phyloP scores from a whole-genome alignment of 2,113 vertebrate species.

The Emberiza fucata region DNA sequence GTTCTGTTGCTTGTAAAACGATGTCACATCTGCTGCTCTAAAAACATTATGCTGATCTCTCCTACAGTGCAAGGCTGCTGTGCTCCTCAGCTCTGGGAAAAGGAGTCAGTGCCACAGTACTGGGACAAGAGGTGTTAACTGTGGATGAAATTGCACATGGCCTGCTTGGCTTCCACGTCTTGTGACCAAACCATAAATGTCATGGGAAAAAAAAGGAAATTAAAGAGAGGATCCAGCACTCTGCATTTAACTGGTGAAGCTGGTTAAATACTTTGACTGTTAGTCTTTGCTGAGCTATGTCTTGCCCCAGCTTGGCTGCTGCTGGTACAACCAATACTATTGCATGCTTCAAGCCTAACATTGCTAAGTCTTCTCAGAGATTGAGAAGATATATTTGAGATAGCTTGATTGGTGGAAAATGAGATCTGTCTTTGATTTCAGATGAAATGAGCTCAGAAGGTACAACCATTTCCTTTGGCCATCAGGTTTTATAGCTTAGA shows the following conservation, averaged over 20 bases:
- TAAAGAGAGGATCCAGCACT: not conserved
- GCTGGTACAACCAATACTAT: not conserved
- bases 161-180: not conserved
- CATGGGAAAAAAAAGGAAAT: not conserved
- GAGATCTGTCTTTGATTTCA: not conserved
- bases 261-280: not conserved
- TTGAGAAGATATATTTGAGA: not conserved
- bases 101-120: not conserved
- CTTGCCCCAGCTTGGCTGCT: not conserved
- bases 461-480: not conserved
- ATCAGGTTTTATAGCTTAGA: not conserved
- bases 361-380: not conserved
- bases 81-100: not conserved
- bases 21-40: constrained; percentile 64
- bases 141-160: not conserved
- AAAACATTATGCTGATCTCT: constrained; percentile 51
- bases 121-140: not conserved
- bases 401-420: not conserved
- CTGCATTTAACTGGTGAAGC: not conserved
- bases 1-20: constrained; percentile 21
- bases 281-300: not conserved
- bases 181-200: not conserved
- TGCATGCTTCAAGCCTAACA: not conserved
- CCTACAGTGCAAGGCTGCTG: not conserved
- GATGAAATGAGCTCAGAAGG: not conserved